Evolutionary conservation across 2,113 vertebrate species (phyloP).

Genomic region (Sceloporus undulatus): DNA sequence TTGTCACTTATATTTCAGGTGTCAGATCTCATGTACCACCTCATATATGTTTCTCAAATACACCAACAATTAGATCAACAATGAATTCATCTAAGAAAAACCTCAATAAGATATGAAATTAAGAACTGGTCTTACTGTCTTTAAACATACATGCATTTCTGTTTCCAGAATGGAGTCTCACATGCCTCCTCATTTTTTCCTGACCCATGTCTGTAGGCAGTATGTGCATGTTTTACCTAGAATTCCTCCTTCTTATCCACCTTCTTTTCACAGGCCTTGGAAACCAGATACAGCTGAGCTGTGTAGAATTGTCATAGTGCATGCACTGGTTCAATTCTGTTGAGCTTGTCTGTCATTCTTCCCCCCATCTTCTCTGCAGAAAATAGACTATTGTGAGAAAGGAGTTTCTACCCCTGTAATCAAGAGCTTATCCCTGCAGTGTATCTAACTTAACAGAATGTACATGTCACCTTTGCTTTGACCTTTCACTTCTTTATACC

Average conservation of each 20-base stretch:
- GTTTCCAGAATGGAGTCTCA: not conserved
- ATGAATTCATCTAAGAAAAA: not conserved
- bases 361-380: conserved; percentile 2
- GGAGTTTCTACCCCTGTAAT: conserved; percentile 11
- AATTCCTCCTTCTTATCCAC: not conserved
- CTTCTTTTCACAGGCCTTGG: not conserved
- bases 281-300: not conserved
- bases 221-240: not conserved
- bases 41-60: not conserved
- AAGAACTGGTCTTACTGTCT: not conserved
- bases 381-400: conserved; percentile 8
- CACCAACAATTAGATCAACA: too few relatives aligned
- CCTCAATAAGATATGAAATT: not conserved
- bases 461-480: not conserved
- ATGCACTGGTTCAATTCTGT: not conserved
- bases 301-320: not conserved
- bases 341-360: not conserved
- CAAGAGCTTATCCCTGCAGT: not conserved
- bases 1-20: not conserved
- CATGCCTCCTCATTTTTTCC: not conserved
- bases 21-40: not conserved
- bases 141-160: not conserved
- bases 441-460: not conserved
- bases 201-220: not conserved
- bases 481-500: not conserved